These are phyloP conservation scores for Eclectus roratus DNA, from an alignment of 2,113 vertebrate species.

Conservation along the genomic window DNA sequence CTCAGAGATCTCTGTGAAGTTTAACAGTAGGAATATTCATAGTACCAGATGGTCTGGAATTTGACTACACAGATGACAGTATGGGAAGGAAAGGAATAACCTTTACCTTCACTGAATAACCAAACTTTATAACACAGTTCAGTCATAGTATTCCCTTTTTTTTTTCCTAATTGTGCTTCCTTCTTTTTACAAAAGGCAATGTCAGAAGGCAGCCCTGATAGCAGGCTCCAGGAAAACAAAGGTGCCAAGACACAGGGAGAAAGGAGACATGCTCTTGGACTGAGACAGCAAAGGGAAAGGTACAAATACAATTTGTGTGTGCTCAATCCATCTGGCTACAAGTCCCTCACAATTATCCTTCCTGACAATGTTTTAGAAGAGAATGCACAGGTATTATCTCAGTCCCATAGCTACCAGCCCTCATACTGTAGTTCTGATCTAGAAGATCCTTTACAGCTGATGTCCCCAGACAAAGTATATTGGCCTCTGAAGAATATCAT, in stretches of 20 bases:
- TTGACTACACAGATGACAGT: background rate
- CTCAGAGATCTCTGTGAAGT: background rate
- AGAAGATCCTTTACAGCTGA: background rate
- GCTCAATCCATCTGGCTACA: background rate
- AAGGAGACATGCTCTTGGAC: background rate
- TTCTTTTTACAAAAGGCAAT: background rate
- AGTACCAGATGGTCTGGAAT: background rate
- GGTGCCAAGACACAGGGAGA: background rate
- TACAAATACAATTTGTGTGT: background rate
- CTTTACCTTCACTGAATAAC: background rate
- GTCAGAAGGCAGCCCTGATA: background rate
- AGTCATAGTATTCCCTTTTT: background rate
- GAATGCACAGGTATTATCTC: background rate
- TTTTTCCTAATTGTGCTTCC: background rate
- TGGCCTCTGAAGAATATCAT: background rate
- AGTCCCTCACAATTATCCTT: background rate
- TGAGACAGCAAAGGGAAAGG: background rate
- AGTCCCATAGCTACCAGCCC: background rate
- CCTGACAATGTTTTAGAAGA: background rate
- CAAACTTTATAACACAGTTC: background rate
- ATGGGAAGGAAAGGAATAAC: background rate
- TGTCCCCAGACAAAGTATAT: background rate
- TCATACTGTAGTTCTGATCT: background rate
- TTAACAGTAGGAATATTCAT: background rate
- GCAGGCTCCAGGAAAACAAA: background rate